Evolutionary conservation across 2,113 vertebrate genomes (phyloP), one percentile per base, ranked within the genome.

Genomic region (Crotalus viridis): DNA sequence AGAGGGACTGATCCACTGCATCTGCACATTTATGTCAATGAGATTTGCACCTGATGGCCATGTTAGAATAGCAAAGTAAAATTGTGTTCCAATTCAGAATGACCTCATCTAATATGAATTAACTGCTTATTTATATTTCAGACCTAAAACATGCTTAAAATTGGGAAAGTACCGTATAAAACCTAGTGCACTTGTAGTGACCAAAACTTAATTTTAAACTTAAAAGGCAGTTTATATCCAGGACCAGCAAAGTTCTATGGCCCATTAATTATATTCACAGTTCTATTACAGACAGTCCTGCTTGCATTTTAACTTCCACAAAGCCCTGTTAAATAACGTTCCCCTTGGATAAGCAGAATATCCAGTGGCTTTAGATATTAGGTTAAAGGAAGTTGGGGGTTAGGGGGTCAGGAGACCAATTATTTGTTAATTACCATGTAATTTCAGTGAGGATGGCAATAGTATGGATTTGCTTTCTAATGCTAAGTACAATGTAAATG

Each of bases 181-280:
- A 91, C 48, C 26, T 28, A 48, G 9, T 17, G 22, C 22, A 10
- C 51, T 51, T 87, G 22, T 57, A 57, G 13, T 46, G 39, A 81
- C 74, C 33, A 39, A 81, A 87, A 57, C 43, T 91, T 26, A 86
- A 91, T 61, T 59, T 43, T 59, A 55, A 81, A 91, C 3, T 81
- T 54, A 55, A 59, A 87, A 61, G 4, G 5, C 81, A 87, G 81
- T 43, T 57, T 86, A 48, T 59, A 86, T 87, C 81, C 26, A 91
- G 48, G 81, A 28, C 24, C 81, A 59, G 54, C 8, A 91, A 57
- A 90, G 10, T 90, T 55, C 55, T 33, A 59, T 43, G 86, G 55
- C 55, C 55, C 43, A 91, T 91, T 91, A 86, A 91, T 91, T 86
- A 87, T 26, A 87, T 59, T 87, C 90, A 87, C 22, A 87, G 39